Evolutionary conservation across 2,888 invertebrate species (phyloP).

Genomic region (Caenorhabditis sp.): DNA sequence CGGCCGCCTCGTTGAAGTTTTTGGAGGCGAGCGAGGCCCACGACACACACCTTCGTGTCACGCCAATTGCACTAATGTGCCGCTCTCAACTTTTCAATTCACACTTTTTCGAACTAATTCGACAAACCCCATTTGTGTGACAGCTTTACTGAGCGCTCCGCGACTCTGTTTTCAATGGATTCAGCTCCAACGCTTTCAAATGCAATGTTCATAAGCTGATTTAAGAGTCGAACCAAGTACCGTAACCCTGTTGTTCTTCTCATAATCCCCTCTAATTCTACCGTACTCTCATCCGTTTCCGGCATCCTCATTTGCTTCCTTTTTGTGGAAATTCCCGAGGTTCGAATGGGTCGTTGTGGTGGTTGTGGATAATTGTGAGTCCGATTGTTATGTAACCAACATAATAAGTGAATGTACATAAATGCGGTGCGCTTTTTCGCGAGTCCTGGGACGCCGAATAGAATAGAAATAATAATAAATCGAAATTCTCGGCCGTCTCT

Average conservation of each 20-base stretch:
- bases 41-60: constrained; percentile 37
- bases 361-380: constrained; percentile 32
- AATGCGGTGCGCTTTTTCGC: constrained; percentile 21
- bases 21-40: neutral
- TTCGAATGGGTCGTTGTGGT: constrained; percentile 10
- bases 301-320: too few relatives aligned
- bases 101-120: constrained; percentile 39
- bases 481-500: constrained; percentile 11
- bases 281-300: too few relatives aligned
- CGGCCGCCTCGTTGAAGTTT: constrained; percentile 7
- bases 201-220: too few relatives aligned
- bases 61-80: constrained; percentile 54
- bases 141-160: neutral
- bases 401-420: constrained; percentile 53
- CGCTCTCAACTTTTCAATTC: constrained; percentile 19
- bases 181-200: too few relatives aligned
- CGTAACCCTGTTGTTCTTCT: too few relatives aligned
- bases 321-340: neutral
- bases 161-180: neutral
- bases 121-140: neutral
- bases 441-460: constrained; percentile 1
- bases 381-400: constrained; percentile 48
- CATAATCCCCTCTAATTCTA: too few relatives aligned
- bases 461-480: constrained; percentile 44
- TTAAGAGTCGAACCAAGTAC: too few relatives aligned